phyloP scores from a whole-genome alignment of 2,113 vertebrate species.

The Struthidea cinerea region DNA sequence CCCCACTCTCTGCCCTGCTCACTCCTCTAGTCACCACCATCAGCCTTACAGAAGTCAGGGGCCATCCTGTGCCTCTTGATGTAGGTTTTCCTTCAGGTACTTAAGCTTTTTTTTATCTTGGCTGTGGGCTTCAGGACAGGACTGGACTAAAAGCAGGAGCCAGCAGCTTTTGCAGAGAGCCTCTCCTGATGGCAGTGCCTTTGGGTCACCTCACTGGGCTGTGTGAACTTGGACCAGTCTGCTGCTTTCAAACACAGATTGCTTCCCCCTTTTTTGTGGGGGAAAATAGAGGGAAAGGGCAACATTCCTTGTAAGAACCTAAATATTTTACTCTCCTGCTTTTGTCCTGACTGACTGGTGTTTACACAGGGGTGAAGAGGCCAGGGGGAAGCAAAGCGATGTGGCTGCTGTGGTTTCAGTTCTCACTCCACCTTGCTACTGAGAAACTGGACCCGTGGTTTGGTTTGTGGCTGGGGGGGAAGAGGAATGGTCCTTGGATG shows the following conservation, averaged over 20 bases:
- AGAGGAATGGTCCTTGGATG: slow-evolving; percentile 11
- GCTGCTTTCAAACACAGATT: neutral
- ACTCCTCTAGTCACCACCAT: neutral
- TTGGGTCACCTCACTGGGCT: neutral
- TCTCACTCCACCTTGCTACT: slow-evolving; percentile 47
- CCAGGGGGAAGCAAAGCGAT: neutral
- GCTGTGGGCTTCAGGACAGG: neutral
- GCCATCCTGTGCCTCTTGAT: neutral
- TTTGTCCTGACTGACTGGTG: neutral
- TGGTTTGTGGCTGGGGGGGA: neutral
- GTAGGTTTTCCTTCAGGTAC: neutral
- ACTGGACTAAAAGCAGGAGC: neutral
- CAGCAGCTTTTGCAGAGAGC: neutral
- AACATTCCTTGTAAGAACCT: neutral
- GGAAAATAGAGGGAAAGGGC: neutral
- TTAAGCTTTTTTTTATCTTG: neutral
- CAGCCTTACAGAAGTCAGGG: neutral
- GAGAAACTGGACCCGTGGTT: slow-evolving; percentile 21
- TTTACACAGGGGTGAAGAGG: neutral
- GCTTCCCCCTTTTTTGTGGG: neutral
- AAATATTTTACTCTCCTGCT: neutral
- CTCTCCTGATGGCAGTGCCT: neutral
- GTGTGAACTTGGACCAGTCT: neutral
- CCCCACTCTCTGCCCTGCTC: neutral
- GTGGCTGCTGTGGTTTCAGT: slow-evolving; percentile 45